Evolutionary conservation across 2,113 vertebrate species (phyloP), one percentile per base, ranked within the genome.

Genomic region (Daphoenositta chrysoptera): DNA sequence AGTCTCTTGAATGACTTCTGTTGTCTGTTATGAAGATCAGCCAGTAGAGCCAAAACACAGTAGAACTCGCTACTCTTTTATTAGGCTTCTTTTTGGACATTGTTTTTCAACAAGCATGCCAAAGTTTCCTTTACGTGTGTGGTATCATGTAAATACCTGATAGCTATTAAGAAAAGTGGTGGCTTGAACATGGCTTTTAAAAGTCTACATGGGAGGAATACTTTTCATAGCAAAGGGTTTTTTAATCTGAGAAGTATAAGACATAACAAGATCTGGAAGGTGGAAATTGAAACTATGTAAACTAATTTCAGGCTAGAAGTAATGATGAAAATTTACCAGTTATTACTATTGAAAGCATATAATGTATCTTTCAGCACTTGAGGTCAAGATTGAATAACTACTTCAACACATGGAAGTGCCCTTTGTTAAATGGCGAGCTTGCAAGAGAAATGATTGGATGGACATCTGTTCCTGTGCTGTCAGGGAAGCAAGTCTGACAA

Each of bases 141-240:
- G 30, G 5, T 37, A 23, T 53, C 57, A 45, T 0, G 0, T n/a
- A 47, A 64, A 23, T 73, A 77, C 2, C 19, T 66, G 22, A 6
- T 13, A 69, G 22, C 2, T 15, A 33, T 42, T 53, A 73, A 81
- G 31, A 82, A 16, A 81, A 91, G 31, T 11, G 5, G 27, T 35
- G 23, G 5, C 17, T 78, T 71, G 24, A 37, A 20, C 4, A 31
- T 2, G 6, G 10, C 8, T 69, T 45, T 13, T 39, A 50, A 58
- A 86, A 53, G 12, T 51, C 28, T 53, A 50, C 6, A 13, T 10
- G 17, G 22, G n/a, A 47, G 12, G 30, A 86, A 58, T 37, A 35
- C 2, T 54, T 88, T 72, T 63, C 27, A 39, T 8, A 50, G 2
- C 3, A 61, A 65, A 57, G 5, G 0, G 0, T 1, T 39, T 82